These are phyloP conservation scores for Pangasius krempfi DNA, from an alignment of 2,797 vertebrate genomes.

Conservation along the genomic window DNA sequence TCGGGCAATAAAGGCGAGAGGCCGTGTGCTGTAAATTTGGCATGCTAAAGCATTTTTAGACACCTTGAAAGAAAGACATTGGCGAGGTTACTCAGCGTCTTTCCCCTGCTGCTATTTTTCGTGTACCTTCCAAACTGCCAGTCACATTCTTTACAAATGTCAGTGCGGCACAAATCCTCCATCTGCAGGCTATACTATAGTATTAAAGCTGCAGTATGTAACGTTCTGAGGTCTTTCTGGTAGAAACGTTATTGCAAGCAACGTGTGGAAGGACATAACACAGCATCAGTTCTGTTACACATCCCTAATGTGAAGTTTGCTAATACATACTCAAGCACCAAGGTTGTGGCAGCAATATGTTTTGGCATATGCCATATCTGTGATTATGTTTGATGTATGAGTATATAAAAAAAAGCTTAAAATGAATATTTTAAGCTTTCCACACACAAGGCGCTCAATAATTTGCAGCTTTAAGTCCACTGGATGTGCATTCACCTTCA, in stretches of 20 bases:
- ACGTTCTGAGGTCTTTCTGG: neutral
- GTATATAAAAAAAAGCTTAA: neutral
- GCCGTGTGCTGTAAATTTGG: constrained; percentile 29
- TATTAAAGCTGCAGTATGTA: neutral
- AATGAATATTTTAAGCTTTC: neutral
- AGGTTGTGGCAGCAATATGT: neutral
- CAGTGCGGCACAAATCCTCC: constrained; percentile 6
- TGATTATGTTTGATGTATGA: neutral
- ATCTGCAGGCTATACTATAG: neutral
- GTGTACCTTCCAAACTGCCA: neutral
- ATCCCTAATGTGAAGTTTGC: neutral
- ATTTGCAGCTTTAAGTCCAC: neutral
- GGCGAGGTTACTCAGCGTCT: neutral
- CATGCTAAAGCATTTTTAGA: constrained; percentile 40
- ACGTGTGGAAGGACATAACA: neutral
- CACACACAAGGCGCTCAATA: neutral
- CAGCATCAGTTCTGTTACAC: neutral
- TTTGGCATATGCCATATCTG: neutral
- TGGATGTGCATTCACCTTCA: neutral
- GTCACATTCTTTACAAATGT: neutral
- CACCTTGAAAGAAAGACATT: constrained; percentile 29
- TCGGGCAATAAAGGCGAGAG: constrained; percentile 38
- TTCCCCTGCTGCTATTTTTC: constrained; percentile 9
- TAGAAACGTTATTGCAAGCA: neutral
- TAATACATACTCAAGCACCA: neutral